Evolutionary conservation across 2,113 vertebrate genomes (phyloP).

Genomic region (Pituophis catenifer): DNA sequence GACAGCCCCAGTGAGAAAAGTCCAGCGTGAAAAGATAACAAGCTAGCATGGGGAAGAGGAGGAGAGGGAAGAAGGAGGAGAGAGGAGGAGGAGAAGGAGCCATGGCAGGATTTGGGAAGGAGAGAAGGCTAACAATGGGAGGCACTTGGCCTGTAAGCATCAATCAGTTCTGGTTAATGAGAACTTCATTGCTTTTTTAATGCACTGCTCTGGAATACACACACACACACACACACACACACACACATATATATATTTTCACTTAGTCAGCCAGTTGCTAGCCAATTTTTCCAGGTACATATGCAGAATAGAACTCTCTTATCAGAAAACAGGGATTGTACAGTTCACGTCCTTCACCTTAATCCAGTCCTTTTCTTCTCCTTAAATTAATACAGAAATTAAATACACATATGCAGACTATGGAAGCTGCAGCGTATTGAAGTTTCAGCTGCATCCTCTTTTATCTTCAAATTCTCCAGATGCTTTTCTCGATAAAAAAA

Average conservation of each 20-base stretch:
- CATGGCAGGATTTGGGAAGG: slow-evolving; percentile 31
- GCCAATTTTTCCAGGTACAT: slow-evolving; percentile 54
- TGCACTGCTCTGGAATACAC: slow-evolving; percentile 53
- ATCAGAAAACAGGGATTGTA: slow-evolving; percentile 40
- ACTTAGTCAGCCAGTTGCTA: slow-evolving; percentile 65
- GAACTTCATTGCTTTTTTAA: slow-evolving; percentile 61
- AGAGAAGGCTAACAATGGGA: slow-evolving; percentile 22
- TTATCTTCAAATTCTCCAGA: slow-evolving; percentile 53
- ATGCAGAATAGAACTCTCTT: slow-evolving; percentile 50
- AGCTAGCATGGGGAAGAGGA: slow-evolving; percentile 73
- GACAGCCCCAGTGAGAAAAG: slow-evolving; percentile 71
- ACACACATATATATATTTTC: slow-evolving; percentile 27
- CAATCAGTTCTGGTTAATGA: slow-evolving; percentile 74
- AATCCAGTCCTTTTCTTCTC: slow-evolving; percentile 44
- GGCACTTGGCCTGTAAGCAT: slow-evolving; percentile 69
- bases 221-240: background rate
- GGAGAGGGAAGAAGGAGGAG: background rate
- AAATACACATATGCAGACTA: slow-evolving; percentile 49
- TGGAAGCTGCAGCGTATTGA: slow-evolving; percentile 29
- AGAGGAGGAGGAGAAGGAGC: background rate
- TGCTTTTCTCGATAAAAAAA: slow-evolving; percentile 37
- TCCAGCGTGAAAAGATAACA: slow-evolving; percentile 81
- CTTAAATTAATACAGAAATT: slow-evolving; percentile 53
- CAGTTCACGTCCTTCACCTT: slow-evolving; percentile 44
- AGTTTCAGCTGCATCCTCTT: slow-evolving; percentile 38